Conservation (phyloP, 2,113 vertebrate genomes). For the Pygathrix nemaeus region DNA sequence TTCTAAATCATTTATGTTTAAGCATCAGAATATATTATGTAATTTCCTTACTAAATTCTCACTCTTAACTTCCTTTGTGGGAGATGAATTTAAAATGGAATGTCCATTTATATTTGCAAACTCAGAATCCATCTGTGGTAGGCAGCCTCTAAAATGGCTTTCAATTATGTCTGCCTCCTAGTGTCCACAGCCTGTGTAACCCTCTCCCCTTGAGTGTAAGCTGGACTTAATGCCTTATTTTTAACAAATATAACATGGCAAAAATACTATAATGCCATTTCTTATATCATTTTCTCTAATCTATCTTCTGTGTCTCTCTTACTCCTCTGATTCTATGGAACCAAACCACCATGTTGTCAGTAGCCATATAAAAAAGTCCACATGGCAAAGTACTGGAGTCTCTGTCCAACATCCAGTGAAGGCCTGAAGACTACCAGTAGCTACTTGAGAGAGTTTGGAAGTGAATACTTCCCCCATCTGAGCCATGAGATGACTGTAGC, state of each 20-base stretch:
- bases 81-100: constrained; percentile 11
- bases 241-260: not conserved
- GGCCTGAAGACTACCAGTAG: not conserved
- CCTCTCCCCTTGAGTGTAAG: fast-evolving
- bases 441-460: not conserved
- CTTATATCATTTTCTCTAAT: not conserved
- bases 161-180: not conserved
- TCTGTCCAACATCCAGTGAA: not conserved
- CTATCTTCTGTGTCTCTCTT: not conserved
- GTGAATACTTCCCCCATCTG: not conserved
- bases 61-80: not conserved
- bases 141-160: not conserved
- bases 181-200: not conserved
- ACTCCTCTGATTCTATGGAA: not conserved
- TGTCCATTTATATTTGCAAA: not conserved
- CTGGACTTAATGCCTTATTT: not conserved
- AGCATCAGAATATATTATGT: not conserved
- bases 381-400: not conserved
- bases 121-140: not conserved
- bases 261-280: not conserved
- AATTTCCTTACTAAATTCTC: not conserved
- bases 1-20: constrained; percentile 31
- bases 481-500: not conserved
- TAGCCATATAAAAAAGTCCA: not conserved
- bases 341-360: not conserved